Evolutionary conservation across 2,888 invertebrate genomes (phyloP), one percentile per base, ranked within the genome.

Genomic region (Cerceris ruficornis): DNA sequence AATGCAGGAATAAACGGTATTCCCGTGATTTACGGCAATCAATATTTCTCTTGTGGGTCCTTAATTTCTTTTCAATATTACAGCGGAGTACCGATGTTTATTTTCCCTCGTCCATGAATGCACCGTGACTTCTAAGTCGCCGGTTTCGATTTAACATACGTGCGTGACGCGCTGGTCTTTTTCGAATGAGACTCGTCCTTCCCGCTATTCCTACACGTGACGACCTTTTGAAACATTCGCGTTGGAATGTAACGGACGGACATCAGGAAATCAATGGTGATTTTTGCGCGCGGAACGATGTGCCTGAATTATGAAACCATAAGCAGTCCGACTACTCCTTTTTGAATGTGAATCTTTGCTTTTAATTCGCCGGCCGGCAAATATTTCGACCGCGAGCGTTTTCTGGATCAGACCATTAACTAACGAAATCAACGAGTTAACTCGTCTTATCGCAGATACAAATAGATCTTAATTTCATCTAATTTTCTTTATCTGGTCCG

Each of bases 181-280:
- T 64, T 77, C 75, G n/a, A 65, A 67, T 54, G 62, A 73, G 72
- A 76, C 77, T 77, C 67, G 72, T 79, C 68, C 76, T 79, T 82
- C 64, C 79, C 72, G 76, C 82, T 79, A 84, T 83, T 77, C 72
- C 66, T 58, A 72, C 69, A 60, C 69, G 72, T 71, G 74, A 76
- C 80, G 82, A 72, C 75, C 74, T 76, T 74, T 74, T 67, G 74
- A 71, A 74, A 68, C 71, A 85, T 77, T 70, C 82, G 62, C 70
- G 62, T 66, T 50, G 80, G 82, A 80, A 85, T 84, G 77, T 85
- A 84, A 84, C 77, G 85, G 77, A 11, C 58, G 59, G 61, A 42
- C 68, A 72, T 75, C 69, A 67, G 77, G 74, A 85, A 83, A 75
- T 80, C 76, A 68, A 65, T 65, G 67, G 75, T 75, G 54, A 66